These are phyloP conservation scores for Lynx canadensis DNA, from an alignment of 2,113 vertebrate species.

Conservation along the genomic window DNA sequence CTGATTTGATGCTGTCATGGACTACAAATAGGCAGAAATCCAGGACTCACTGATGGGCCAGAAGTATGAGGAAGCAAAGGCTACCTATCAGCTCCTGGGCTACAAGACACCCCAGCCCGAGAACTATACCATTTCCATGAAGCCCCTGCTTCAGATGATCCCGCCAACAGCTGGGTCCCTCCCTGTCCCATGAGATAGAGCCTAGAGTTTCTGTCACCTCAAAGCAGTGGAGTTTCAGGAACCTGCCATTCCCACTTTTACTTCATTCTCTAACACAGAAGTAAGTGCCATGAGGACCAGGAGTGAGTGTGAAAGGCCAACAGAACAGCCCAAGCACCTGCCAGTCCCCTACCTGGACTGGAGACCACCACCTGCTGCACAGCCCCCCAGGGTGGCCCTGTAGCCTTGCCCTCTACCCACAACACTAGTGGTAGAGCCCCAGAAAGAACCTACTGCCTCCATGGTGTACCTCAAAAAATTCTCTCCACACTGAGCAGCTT, in stretches of 20 bases:
- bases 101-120: background rate
- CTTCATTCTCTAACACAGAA: background rate
- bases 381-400: background rate
- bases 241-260: background rate
- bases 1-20: background rate
- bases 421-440: background rate
- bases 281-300: background rate
- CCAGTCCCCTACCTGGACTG: background rate
- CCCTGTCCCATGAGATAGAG: background rate
- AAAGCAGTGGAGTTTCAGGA: background rate
- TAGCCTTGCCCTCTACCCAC: background rate
- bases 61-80: too few species aligned
- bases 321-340: background rate
- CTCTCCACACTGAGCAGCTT: background rate
- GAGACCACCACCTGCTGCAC: background rate
- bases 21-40: fast-evolving
- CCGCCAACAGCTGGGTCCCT: background rate
- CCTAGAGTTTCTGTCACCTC: background rate
- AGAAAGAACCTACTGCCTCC: background rate
- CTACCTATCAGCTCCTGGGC: background rate
- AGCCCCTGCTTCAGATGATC: background rate
- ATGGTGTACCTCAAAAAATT: background rate
- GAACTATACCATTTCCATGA: background rate
- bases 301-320: background rate
- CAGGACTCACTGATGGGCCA: background rate